Percentiles rank a stretch among this genome's conserved stretches.
Conservation (phyloP, 1,140 invertebrate species). For the Ectropis grisescens region DNA sequence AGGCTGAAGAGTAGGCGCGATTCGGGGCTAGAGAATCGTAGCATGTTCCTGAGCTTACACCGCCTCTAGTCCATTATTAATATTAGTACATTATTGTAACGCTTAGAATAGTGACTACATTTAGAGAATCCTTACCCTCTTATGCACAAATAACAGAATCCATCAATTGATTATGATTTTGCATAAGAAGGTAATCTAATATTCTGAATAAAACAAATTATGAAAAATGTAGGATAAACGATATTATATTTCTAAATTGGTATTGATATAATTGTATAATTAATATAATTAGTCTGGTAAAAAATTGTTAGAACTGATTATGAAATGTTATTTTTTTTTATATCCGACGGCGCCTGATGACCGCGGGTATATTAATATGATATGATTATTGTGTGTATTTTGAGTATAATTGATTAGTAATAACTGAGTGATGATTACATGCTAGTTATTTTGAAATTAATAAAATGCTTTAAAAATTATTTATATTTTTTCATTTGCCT, state of each 20-base stretch:
- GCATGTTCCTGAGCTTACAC: slow-evolving; percentile 7
- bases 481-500: slow-evolving; percentile 9
- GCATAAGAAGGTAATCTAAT: background rate
- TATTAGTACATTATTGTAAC: slow-evolving; percentile 10
- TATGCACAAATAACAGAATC: too few relatives aligned
- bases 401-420: slow-evolving; percentile 49
- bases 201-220: slow-evolving; percentile 27
- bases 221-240: slow-evolving; percentile 38
- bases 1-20: slow-evolving; percentile 1
- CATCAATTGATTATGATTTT: background rate
- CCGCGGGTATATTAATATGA: too few relatives aligned
- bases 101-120: too few relatives aligned
- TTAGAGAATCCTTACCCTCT: too few relatives aligned
- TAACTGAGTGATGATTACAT: slow-evolving; percentile 59
- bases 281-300: slow-evolving; percentile 26
- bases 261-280: too few relatives aligned
- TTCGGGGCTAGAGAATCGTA: slow-evolving; percentile 6
- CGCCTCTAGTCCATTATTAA: slow-evolving; percentile 18
- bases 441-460: slow-evolving; percentile 64
- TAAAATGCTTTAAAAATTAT: slow-evolving; percentile 57
- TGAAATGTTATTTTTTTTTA: slow-evolving; percentile 28
- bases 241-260: slow-evolving; percentile 31
- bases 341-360: slow-evolving; percentile 17
- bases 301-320: slow-evolving; percentile 35
- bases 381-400: slow-evolving; percentile 46